phyloP scores from a whole-genome alignment of 2,888 invertebrate genomes.

The Catocala sponsa region DNA sequence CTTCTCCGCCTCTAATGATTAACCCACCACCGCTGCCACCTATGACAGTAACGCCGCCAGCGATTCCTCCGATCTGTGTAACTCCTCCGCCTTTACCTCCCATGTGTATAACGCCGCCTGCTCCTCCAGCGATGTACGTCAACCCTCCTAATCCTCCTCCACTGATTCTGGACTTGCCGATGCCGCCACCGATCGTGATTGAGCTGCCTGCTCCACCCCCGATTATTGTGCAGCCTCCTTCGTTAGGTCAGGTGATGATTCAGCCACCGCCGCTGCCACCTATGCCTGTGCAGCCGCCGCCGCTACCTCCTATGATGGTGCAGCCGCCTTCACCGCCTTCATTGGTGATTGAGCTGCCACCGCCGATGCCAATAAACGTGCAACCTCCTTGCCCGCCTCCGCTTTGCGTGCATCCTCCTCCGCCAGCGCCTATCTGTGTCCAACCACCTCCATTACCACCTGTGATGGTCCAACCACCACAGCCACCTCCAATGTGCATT shows the following conservation, averaged over 20 bases:
- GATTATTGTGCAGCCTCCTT: conserved; percentile 76
- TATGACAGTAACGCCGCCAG: conserved; percentile 67
- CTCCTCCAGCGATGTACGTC: conserved; percentile 69
- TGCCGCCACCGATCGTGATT: conserved; percentile 72
- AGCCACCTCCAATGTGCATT: conserved; percentile 67
- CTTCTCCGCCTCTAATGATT: conserved; percentile 63
- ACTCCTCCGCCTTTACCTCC: conserved; percentile 73
- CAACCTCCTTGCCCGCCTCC: conserved; percentile 76
- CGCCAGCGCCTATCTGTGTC: conserved; percentile 69
- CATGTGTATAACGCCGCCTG: conserved; percentile 69
- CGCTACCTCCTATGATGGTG: conserved; percentile 74
- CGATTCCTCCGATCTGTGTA: conserved; percentile 69
- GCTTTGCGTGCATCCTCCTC: conserved; percentile 74
- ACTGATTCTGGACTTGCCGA: conserved; percentile 66
- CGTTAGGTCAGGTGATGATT: conserved; percentile 72
- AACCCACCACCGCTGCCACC: conserved; percentile 68
- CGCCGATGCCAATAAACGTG: conserved; percentile 69
- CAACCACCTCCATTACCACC: conserved; percentile 75
- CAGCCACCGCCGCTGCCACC: conserved; percentile 78
- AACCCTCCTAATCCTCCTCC: conserved; percentile 69
- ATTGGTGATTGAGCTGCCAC: conserved; percentile 72
- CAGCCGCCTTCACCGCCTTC: conserved; percentile 73
- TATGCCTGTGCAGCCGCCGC: conserved; percentile 76
- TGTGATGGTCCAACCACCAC: conserved; percentile 73
- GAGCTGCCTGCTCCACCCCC: conserved; percentile 76